These are phyloP conservation scores for Rhyacichthys aspro DNA, from an alignment of 2,797 vertebrate species.

Conservation along the genomic window DNA sequence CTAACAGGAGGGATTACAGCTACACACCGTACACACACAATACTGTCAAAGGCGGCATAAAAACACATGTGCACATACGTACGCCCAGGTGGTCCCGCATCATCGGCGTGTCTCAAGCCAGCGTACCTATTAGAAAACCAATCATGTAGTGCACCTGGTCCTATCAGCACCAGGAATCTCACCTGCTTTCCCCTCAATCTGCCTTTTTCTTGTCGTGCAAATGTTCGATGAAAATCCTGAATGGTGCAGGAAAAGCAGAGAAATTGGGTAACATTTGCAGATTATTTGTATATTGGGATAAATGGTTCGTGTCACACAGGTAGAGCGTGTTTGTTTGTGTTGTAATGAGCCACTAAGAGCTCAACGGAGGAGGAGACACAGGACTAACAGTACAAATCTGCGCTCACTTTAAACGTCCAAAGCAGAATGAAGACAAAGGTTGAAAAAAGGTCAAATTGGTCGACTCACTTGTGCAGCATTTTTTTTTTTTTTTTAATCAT, in stretches of 20 bases:
- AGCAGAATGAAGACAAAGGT: slow-evolving; percentile 33
- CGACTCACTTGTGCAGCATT: slow-evolving; percentile 23
- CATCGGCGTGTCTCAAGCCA: slow-evolving; percentile 44
- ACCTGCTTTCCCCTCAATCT: slow-evolving; percentile 51
- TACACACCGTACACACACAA: slow-evolving; percentile 28
- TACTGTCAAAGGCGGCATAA: slow-evolving; percentile 21
- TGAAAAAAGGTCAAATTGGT: slow-evolving; percentile 42
- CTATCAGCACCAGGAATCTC: slow-evolving; percentile 38
- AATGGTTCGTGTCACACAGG: slow-evolving; percentile 49
- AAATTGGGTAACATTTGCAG: slow-evolving; percentile 34
- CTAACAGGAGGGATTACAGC: slow-evolving; percentile 31
- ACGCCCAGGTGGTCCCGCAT: slow-evolving; percentile 59
- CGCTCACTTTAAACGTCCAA: slow-evolving; percentile 43
- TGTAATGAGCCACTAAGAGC: slow-evolving; percentile 3
- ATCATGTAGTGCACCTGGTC: slow-evolving; percentile 72
- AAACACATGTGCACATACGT: slow-evolving; percentile 31
- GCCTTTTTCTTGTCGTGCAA: slow-evolving; percentile 48
- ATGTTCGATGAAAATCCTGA: slow-evolving; percentile 45
- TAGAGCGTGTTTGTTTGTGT: slow-evolving; percentile 14
- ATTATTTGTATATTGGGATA: slow-evolving; percentile 52
- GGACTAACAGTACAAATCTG: slow-evolving; percentile 29
- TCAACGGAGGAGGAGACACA: slow-evolving; percentile 24
- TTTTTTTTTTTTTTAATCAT: slow-evolving; percentile 25
- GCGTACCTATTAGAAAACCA: slow-evolving; percentile 69
- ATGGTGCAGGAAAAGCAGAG: slow-evolving; percentile 35